Evolutionary conservation across 2,888 invertebrate species (phyloP).

Genomic region (Omphaloscelis lunosa): DNA sequence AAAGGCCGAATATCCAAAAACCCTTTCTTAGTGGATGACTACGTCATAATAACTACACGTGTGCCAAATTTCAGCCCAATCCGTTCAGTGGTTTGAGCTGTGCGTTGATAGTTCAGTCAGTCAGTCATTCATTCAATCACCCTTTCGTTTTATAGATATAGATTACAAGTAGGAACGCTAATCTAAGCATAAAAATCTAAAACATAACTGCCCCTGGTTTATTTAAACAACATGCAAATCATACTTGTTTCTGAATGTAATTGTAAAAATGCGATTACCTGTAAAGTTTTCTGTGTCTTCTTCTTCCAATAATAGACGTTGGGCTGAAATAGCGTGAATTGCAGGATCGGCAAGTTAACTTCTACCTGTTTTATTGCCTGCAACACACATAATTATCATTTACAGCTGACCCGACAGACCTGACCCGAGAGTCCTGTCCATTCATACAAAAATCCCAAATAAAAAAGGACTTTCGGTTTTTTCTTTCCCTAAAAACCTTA

Average conservation of each 20-base stretch:
- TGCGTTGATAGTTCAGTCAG: too few species aligned
- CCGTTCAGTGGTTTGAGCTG: too few species aligned
- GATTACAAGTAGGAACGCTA: neutral
- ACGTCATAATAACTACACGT: too few species aligned
- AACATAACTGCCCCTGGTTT: too few species aligned
- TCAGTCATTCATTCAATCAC: too few species aligned
- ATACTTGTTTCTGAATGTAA: too few species aligned
- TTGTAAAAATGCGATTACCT: slow-evolving; percentile 69
- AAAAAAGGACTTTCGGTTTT: neutral
- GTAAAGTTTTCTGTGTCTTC: slow-evolving; percentile 75
- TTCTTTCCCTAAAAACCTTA: neutral
- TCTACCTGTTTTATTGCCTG: slow-evolving; percentile 44
- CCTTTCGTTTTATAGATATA: too few species aligned
- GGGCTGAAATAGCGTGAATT: slow-evolving; percentile 81
- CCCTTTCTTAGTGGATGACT: too few species aligned
- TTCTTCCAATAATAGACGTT: slow-evolving; percentile 84
- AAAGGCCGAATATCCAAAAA: too few species aligned
- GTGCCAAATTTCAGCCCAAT: too few species aligned
- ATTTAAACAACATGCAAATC: neutral
- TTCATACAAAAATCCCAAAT: neutral
- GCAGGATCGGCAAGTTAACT: slow-evolving; percentile 76
- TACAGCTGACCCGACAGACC: neutral
- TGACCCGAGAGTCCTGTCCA: neutral
- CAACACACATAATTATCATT: neutral
- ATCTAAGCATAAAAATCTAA: neutral